phyloP scores from a whole-genome alignment of 2,113 vertebrate species.

The Brachypteracias leptosomus region DNA sequence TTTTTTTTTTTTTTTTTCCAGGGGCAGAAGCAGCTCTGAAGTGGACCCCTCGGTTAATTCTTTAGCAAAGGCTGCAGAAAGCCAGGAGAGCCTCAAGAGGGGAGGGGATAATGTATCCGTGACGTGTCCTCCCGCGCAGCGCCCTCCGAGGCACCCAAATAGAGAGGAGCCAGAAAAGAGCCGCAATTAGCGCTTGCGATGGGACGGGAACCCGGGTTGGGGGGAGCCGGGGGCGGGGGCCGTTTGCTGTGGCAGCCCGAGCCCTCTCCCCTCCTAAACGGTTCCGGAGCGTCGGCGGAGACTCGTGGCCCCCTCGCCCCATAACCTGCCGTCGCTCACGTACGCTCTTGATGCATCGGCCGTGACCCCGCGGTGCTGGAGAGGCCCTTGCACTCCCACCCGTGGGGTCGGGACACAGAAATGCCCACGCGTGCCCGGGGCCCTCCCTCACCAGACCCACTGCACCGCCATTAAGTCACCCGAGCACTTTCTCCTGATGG shows the following conservation, averaged over 20 bases:
- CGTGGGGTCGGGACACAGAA: neutral
- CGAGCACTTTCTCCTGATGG: accelerated
- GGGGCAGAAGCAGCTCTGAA: constrained; percentile 16
- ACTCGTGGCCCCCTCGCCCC: neutral
- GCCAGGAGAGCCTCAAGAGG: constrained; percentile 14
- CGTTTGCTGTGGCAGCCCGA: neutral
- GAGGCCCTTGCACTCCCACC: neutral
- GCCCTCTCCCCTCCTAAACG: neutral
- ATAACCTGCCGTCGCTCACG: neutral
- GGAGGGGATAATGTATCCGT: constrained; percentile 51
- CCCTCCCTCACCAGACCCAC: neutral
- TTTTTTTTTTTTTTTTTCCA: neutral
- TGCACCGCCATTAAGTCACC: neutral
- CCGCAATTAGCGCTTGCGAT: neutral
- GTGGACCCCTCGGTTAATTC: constrained; percentile 1
- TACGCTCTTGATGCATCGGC: neutral
- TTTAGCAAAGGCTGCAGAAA: constrained; percentile 19
- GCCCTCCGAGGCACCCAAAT: constrained; percentile 14
- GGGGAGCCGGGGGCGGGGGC: neutral
- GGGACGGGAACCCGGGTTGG: neutral
- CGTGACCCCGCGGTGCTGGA: neutral
- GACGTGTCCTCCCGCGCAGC: constrained; percentile 54
- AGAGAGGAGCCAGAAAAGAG: neutral
- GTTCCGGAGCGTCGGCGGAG: too few species aligned
- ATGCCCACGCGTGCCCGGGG: neutral